A percentile compares a stretch with the other conserved stretches of the same genome.
Evolutionary conservation across 1,140 invertebrate species (phyloP).

Genomic region (Melipona quadrifasciata): DNA sequence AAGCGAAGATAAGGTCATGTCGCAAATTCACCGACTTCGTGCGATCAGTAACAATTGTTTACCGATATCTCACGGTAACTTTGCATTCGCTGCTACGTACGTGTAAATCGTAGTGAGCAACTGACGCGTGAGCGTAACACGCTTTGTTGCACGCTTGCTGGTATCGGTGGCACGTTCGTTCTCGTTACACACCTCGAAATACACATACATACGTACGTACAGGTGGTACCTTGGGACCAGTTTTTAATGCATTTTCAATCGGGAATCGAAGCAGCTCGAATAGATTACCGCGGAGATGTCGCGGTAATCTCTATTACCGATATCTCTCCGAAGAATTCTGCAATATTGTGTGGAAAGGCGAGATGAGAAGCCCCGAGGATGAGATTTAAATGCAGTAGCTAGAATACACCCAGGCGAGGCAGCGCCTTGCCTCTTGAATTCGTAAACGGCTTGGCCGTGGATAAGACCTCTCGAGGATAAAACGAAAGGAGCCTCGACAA

Average conservation of each 20-base stretch:
- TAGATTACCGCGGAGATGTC: background rate
- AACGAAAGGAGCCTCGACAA: conserved; percentile 55
- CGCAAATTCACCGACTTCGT: conserved; percentile 54
- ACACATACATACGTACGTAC: no score
- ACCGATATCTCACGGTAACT: conserved; percentile 39
- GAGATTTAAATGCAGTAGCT: conserved; percentile 53
- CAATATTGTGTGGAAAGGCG: background rate
- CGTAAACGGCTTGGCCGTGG: conserved; percentile 52
- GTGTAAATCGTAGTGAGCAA: conserved; percentile 37
- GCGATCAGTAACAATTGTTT: conserved; percentile 49
- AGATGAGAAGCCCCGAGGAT: conserved; percentile 17
- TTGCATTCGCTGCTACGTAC: background rate
- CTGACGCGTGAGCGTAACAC: conserved; percentile 15
- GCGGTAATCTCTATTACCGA: conserved; percentile 21
- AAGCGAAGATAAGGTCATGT: conserved; percentile 46
- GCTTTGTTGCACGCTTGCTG: background rate
- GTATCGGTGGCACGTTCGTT: background rate
- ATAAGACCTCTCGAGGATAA: conserved; percentile 59
- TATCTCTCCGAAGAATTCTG: conserved; percentile 1
- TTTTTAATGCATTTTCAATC: background rate
- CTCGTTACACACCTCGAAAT: no score
- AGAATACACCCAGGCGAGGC: conserved; percentile 42
- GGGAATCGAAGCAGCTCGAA: background rate
- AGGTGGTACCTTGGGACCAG: background rate
- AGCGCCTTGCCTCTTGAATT: conserved; percentile 52